These are phyloP conservation scores for Actenoides hombroni DNA, from an alignment of 2,113 vertebrate species.

Conservation along the genomic window DNA sequence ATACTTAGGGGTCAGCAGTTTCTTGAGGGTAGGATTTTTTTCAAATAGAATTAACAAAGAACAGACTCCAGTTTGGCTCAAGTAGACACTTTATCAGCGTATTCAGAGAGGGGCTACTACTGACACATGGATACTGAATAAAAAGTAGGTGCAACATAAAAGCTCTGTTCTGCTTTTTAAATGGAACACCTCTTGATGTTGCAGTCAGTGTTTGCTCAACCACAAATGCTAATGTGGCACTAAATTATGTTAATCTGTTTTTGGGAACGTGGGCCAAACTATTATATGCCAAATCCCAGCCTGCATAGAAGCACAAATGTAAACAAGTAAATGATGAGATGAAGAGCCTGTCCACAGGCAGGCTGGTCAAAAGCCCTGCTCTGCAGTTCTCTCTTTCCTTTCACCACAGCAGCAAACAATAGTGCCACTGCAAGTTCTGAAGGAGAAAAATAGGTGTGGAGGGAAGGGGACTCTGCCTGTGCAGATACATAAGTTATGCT, in stretches of 20 bases:
- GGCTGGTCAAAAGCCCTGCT: neutral
- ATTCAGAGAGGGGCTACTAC: neutral
- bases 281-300: neutral
- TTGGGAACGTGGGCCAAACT: neutral
- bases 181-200: neutral
- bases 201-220: neutral
- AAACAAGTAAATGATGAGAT: neutral
- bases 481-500: neutral
- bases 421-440: neutral
- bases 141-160: neutral
- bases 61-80: neutral
- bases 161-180: neutral
- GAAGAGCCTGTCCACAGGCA: neutral
- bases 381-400: neutral
- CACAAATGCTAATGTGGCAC: neutral
- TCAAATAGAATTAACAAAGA: neutral
- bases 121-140: rapidly evolving
- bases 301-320: neutral
- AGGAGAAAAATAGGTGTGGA: rapidly evolving
- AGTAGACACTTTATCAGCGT: neutral
- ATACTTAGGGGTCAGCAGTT: neutral
- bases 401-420: neutral
- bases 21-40: neutral
- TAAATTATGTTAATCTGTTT: neutral
- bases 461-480: rapidly evolving